Conservation (phyloP, 2,113 vertebrate genomes). For the Mungos mungo region DNA sequence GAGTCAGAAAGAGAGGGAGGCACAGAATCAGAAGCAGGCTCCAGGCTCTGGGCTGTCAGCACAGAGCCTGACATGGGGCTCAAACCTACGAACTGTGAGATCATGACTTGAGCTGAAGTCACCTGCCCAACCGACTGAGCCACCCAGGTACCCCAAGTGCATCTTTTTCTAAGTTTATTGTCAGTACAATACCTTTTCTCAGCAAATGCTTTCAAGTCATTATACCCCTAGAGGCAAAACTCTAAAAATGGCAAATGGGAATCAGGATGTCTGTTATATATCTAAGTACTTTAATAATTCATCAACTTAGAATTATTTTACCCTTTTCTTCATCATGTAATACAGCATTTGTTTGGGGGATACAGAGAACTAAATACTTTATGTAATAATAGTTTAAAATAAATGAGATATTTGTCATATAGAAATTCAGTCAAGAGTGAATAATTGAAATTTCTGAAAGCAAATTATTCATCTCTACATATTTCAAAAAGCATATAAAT, state of each 20-base stretch:
- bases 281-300: conserved; percentile 58
- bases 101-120: no score
- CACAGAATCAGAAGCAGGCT: no score
- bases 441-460: background rate
- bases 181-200: background rate
- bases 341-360: background rate
- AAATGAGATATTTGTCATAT: background rate
- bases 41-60: no score
- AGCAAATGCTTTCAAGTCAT: conserved; percentile 44
- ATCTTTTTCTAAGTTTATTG: background rate
- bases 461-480: background rate
- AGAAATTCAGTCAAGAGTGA: background rate
- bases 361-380: background rate
- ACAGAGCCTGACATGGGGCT: no score
- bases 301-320: background rate
- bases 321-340: background rate
- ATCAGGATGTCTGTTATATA: background rate
- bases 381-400: background rate
- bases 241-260: conserved; percentile 13
- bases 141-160: background rate
- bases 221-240: background rate
- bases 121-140: no score
- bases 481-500: background rate
- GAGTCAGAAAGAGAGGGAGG: no score
- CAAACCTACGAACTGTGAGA: no score